Base-by-base conservation (phyloP, 2,888 invertebrate genomes). In the Spialia ferax region DNA sequence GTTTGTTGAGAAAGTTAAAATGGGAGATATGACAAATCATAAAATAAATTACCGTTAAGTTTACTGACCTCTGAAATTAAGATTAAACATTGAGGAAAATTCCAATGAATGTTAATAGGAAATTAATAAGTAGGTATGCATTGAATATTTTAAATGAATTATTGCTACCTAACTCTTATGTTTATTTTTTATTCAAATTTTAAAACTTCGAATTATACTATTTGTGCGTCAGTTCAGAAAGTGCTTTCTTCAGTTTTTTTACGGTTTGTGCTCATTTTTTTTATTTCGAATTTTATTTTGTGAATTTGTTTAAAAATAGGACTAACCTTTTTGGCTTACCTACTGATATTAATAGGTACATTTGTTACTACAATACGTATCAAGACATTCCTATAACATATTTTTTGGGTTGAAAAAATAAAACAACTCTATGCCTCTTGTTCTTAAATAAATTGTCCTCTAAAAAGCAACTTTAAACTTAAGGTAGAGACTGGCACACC, bases 111-210 rank as follows among this genome's bases (percentile, higher is more conserved):
- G 20, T 48, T 20, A 48, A 48, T 20, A 48, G 18, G 20, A 48
- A 20, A 48, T 48, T 48, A 48, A 48, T 20, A 48, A 8, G 20
- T 20, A 20, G 20, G 18, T 48, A 48, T 48, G 48, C 20, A 10
- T 48, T 11, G 48, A 45, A 48, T 48, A 48, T 22, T 50, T 50
- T 11, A 50, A n/a, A n/a, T 50, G 50, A 50, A 50, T 11, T 20
- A 42, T 48, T 20, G 22, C 20, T 18, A 38, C 11, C n/a, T n/a
- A n/a, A n/a, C n/a, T n/a, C n/a, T 42, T 42, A 50, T 50, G 22
- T 20, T 20, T 48, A 48, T 11, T 22, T 38, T n/a, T 38, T 38
- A 38, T 38, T 48, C 5, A 48, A 22, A 48, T 18, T 11, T 11
- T 50, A 15, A 22, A 13, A 22, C 10, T 22, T 20, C 13, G 7